A percentile compares a stretch with the other conserved stretches of the same genome.
phyloP scores from a whole-genome alignment of 2,888 invertebrate genomes.

The Eilema depressum region DNA sequence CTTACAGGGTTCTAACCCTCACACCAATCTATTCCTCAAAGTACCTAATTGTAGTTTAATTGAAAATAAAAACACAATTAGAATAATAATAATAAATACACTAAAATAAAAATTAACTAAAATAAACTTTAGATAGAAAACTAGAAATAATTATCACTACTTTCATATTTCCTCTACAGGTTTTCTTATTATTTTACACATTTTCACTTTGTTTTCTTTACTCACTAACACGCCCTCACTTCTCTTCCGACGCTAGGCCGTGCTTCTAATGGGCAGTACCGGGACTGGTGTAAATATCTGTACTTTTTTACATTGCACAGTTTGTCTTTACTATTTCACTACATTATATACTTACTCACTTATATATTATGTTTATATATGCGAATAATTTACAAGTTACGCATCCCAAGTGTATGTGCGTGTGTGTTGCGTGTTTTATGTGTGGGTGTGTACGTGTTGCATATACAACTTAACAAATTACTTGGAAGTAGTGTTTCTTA shows the following conservation, averaged over 20 bases:
- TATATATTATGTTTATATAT: slow-evolving; percentile 45
- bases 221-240: slow-evolving; percentile 81
- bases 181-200: slow-evolving; percentile 22
- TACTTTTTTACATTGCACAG: slow-evolving; percentile 81
- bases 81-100: not conserved
- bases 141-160: not conserved
- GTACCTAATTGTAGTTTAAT: not conserved
- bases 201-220: slow-evolving; percentile 35
- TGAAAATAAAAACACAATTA: not conserved
- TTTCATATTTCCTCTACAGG: not conserved
- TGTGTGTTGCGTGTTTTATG: slow-evolving; percentile 13
- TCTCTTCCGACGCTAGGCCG: slow-evolving; percentile 90
- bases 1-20: not conserved
- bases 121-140: not conserved
- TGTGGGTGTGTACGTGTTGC: slow-evolving; percentile 22
- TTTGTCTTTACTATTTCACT: slow-evolving; percentile 69
- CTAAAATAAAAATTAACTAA: not conserved
- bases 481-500: slow-evolving; percentile 15
- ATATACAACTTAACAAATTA: slow-evolving; percentile 10
- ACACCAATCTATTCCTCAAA: not conserved
- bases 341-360: slow-evolving; percentile 49
- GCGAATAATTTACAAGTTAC: slow-evolving; percentile 53
- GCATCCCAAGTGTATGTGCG: slow-evolving; percentile 23
- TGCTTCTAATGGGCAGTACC: slow-evolving; percentile 97
- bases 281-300: slow-evolving; percentile 95